Evolutionary conservation across 2,113 vertebrate species (phyloP).

Genomic region (Alaudala cheleensis): DNA sequence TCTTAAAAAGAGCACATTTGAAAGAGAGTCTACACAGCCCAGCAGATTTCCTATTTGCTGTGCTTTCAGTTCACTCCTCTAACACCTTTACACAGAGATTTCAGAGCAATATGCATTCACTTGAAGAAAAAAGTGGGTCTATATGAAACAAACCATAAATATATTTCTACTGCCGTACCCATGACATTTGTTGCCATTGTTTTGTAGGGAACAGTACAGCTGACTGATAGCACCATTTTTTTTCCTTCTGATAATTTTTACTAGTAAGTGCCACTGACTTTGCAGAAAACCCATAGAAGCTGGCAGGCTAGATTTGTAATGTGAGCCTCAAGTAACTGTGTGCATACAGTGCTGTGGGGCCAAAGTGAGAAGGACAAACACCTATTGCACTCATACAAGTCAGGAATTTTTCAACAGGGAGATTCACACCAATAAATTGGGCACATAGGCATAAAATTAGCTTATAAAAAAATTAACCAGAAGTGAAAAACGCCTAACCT

Average conservation of each 20-base stretch:
- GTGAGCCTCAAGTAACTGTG: neutral
- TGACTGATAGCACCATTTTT: neutral
- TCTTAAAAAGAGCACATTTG: conserved; percentile 10
- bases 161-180: neutral
- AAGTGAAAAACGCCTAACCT: neutral
- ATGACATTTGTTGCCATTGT: conserved; percentile 46
- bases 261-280: neutral
- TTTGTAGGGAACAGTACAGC: conserved; percentile 16
- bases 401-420: neutral
- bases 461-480: neutral
- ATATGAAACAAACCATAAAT: conserved; percentile 66
- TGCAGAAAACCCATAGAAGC: neutral
- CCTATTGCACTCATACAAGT: neutral
- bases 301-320: neutral
- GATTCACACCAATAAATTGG: neutral
- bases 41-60: conserved; percentile 74
- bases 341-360: neutral
- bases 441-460: neutral
- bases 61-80: conserved; percentile 73
- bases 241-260: neutral
- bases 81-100: conserved; percentile 73
- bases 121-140: conserved; percentile 62
- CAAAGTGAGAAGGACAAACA: neutral
- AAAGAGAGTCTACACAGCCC: conserved; percentile 2
- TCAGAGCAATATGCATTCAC: conserved; percentile 59